Conservation (phyloP, 2,888 invertebrate species). For the Drosophila quasianomalipes region DNA sequence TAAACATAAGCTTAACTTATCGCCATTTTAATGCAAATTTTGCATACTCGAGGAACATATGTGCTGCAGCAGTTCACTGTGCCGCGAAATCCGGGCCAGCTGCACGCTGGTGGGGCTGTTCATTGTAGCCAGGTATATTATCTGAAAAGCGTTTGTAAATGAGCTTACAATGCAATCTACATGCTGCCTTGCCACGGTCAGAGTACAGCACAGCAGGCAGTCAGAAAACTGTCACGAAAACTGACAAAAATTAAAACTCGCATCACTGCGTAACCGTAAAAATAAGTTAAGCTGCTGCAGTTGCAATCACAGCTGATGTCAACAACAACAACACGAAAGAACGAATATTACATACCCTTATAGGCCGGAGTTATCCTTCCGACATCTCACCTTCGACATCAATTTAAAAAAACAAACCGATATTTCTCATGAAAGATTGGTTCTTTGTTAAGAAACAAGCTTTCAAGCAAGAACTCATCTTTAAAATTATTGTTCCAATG, state of each 20-base stretch:
- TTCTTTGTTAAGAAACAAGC: neutral
- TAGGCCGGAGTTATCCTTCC: neutral
- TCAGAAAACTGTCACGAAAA: constrained; percentile 53
- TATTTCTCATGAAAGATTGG: neutral
- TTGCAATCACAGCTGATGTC: constrained; percentile 24
- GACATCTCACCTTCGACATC: neutral
- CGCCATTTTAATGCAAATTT: constrained; percentile 6
- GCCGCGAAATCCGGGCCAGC: neutral
- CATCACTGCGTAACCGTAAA: constrained; percentile 48
- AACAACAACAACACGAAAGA: constrained; percentile 8
- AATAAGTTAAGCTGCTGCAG: constrained; percentile 46
- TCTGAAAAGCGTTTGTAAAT: constrained; percentile 63
- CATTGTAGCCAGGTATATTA: constrained; percentile 53
- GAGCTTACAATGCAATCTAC: constrained; percentile 76
- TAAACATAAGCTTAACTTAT: constrained; percentile 17
- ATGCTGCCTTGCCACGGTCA: constrained; percentile 31
- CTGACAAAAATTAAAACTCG: constrained; percentile 49
- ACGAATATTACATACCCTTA: neutral
- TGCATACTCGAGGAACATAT: constrained; percentile 10
- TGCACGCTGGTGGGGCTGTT: neutral
- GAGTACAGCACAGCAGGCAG: constrained; percentile 19
- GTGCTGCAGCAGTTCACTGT: neutral
- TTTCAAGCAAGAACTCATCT: neutral
- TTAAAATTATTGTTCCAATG: neutral
- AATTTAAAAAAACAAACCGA: neutral